phyloP scores from a whole-genome alignment of 2,113 vertebrate species.

The Rhinoderma darwinii region DNA sequence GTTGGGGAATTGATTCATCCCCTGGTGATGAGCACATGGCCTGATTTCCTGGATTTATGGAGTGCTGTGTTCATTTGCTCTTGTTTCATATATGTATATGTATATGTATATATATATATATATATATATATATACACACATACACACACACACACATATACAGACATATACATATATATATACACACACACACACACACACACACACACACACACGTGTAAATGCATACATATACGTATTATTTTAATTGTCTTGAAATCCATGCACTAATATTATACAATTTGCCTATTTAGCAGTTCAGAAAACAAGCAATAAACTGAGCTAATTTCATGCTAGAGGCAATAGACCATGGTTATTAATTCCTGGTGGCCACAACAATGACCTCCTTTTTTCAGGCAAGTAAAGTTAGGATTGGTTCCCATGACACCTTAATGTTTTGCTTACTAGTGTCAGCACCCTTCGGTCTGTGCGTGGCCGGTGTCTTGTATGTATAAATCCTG shows the following conservation, averaged over 20 bases:
- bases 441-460: conserved; percentile 17
- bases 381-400: background rate
- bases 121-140: too few species aligned
- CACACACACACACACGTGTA: too few species aligned
- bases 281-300: background rate
- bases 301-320: background rate
- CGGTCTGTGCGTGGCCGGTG: background rate
- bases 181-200: too few species aligned
- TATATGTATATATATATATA: too few species aligned
- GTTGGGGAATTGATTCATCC: too few species aligned
- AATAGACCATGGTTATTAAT: conserved; percentile 32
- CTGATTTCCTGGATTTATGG: too few species aligned
- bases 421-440: conserved; percentile 41
- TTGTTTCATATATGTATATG: too few species aligned
- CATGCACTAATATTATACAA: background rate
- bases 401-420: conserved; percentile 30
- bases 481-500: background rate
- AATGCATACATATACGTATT: too few species aligned
- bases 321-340: conserved; percentile 7
- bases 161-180: too few species aligned
- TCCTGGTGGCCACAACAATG: conserved; percentile 31
- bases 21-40: too few species aligned
- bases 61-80: too few species aligned
- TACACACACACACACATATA: too few species aligned
- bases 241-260: background rate